Percentiles rank a stretch among this genome's conserved stretches.
Evolutionary conservation across 2,888 invertebrate species (phyloP).

Genomic region (Acrobasis repandana): DNA sequence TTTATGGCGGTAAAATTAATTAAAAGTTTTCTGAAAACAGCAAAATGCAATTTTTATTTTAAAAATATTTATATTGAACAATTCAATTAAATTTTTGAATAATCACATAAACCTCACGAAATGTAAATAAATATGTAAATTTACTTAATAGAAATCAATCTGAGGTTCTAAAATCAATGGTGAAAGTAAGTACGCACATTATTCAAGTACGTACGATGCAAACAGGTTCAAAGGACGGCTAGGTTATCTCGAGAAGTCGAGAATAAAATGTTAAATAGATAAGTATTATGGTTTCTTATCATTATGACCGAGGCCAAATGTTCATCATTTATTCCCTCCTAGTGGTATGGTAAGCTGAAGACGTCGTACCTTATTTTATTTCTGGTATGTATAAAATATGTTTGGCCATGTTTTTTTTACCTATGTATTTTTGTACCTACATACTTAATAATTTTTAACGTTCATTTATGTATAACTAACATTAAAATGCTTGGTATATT

Average conservation of each 20-base stretch:
- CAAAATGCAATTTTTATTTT: neutral
- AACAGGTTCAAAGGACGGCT: conserved; percentile 27
- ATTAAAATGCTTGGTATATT: too few species aligned
- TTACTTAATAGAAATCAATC: too few species aligned
- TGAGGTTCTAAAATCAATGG: too few species aligned
- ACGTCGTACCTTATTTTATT: neutral
- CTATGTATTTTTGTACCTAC: neutral
- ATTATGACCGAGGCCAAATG: conserved; percentile 26
- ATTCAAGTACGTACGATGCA: neutral
- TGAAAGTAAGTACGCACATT: too few species aligned
- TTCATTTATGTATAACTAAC: too few species aligned
- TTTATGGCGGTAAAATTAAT: neutral
- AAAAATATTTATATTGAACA: too few species aligned
- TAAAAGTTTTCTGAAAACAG: neutral
- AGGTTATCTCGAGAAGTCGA: conserved; percentile 32
- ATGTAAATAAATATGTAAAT: too few species aligned
- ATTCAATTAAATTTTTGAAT: too few species aligned
- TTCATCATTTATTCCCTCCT: conserved; percentile 23
- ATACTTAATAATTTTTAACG: too few species aligned
- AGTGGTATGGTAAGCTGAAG: neutral
- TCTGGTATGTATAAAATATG: neutral
- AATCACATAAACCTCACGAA: too few species aligned
- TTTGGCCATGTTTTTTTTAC: neutral
- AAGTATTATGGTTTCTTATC: neutral
- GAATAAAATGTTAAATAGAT: too few species aligned